Conservation (phyloP, 2,113 vertebrate genomes). For the Zingel zingel region DNA sequence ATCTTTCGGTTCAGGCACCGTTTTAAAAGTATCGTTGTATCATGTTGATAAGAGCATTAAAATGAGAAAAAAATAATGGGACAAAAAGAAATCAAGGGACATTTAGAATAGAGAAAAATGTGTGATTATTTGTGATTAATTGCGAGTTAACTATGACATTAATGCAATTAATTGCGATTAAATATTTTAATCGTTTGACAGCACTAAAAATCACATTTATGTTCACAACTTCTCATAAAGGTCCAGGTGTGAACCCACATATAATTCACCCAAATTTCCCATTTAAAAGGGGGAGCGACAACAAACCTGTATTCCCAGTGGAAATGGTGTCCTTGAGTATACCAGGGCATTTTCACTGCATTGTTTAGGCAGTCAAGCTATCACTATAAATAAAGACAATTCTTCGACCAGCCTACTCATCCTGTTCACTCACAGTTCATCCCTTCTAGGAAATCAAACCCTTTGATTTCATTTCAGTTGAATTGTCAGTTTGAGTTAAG, state of each 20-base stretch:
- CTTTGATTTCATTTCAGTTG: constrained; percentile 38
- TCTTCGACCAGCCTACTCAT: constrained; percentile 5
- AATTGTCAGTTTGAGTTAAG: constrained; percentile 43
- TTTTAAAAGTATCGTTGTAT: too few relatives aligned
- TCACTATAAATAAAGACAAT: constrained; percentile 33
- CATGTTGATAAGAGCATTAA: too few relatives aligned
- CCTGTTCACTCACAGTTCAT: constrained; percentile 16
- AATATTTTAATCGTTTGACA: too few relatives aligned
- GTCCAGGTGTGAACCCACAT: not conserved
- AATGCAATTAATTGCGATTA: too few relatives aligned
- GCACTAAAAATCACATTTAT: constrained; percentile 5
- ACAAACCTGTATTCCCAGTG: not conserved
- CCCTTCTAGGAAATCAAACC: constrained; percentile 44
- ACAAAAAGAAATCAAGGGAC: too few relatives aligned
- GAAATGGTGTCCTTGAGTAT: constrained; percentile 32
- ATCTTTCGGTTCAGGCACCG: too few relatives aligned
- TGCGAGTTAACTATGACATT: too few relatives aligned
- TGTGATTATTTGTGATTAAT: too few relatives aligned
- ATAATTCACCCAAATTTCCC: constrained; percentile 16
- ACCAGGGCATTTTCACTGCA: constrained; percentile 11
- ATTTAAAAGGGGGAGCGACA: not conserved
- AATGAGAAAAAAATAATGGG: too few relatives aligned
- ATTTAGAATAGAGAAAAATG: too few relatives aligned
- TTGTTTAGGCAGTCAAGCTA: constrained; percentile 36
- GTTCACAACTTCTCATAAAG: constrained; percentile 10